A percentile compares a stretch with the other conserved stretches of the same genome.
Conservation (phyloP, 2,113 vertebrate genomes). For the Tamias sibiricus region DNA sequence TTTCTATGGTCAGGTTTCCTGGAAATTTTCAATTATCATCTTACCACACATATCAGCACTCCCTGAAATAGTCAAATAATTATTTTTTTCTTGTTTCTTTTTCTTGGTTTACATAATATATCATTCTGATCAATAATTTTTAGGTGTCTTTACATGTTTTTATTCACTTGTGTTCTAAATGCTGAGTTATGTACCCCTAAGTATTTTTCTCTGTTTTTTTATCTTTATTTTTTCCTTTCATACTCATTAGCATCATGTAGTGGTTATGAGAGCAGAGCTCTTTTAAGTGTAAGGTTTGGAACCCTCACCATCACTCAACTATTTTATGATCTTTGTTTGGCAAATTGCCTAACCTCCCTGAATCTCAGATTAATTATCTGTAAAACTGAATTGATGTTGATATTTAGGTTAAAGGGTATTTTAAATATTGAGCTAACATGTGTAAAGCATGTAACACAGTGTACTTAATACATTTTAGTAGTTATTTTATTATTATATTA, state of each 20-base stretch:
- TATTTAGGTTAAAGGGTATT: not conserved
- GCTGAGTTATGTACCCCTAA: not conserved
- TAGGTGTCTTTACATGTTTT: not conserved
- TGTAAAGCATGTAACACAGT: not conserved
- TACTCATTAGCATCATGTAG: fast-evolving
- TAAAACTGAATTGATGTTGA: not conserved
- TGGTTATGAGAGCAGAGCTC: not conserved
- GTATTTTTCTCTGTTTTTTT: not conserved
- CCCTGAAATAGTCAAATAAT: not conserved
- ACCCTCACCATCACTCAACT: not conserved
- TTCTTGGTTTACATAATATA: not conserved
- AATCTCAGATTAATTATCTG: not conserved
- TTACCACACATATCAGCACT: not conserved
- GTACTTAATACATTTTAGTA: not conserved
- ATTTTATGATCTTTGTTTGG: not conserved
- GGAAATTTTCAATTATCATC: no score
- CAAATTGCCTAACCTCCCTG: not conserved
- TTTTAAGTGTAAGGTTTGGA: not conserved
- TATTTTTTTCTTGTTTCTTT: not conserved
- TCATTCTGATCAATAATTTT: not conserved
- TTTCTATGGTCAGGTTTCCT: fast-evolving
- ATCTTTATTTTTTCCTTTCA: no score
- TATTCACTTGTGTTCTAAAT: not conserved
- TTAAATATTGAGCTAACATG: not conserved
- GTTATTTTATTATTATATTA: not conserved